Evolutionary conservation across 2,888 invertebrate species (phyloP), one percentile per base, ranked within the genome.

Genomic region (Resseliella maxima): DNA sequence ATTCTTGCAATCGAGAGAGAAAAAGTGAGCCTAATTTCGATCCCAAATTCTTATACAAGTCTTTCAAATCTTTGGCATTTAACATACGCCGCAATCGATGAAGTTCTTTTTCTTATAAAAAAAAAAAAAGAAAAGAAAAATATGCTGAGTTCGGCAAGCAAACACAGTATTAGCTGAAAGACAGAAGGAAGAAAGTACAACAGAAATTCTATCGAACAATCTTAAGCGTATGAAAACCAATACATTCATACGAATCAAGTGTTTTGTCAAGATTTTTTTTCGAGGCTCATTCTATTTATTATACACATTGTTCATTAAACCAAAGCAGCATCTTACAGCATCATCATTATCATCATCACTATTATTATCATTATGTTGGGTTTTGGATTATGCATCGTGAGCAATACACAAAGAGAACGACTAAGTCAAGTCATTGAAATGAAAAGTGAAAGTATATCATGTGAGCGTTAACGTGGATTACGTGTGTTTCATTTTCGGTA

Each of bases 311-410:
- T 72, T 72, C 72, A 72, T 72, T 72, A 72, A 31, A 72, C 15
- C 72, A 72, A 72, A 72, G 72, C 72, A n/a, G n/a, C 72, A 15
- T 72, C 72, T 72, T 72, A 72, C 83, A 38, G 83, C 38, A 18
- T 38, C 83, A 83, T 83, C 38, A 83, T 83, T 38, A 83, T 83
- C 83, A 24, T 83, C 83, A 83, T 83, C 83, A 83, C 83, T 83
- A 83, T 83, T 83, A 83, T 83, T 83, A 83, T 83, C 83, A 83
- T 83, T 83, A 83, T 83, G 38, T 81, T 81, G 35, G 81, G n/a
- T 5, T 36, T 36, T 27, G 35, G 59, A 59, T 24, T 59, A 24
- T 24, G 15, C 59, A 6, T 6, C n/a, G 24, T 59, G 31, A 72
- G 46, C 72, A 31, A 72, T 15, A 35, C 31, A 31, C 72, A 24